Base-by-base conservation (phyloP, 2,888 invertebrate species). In the Tromatobia lineatoria region DNA sequence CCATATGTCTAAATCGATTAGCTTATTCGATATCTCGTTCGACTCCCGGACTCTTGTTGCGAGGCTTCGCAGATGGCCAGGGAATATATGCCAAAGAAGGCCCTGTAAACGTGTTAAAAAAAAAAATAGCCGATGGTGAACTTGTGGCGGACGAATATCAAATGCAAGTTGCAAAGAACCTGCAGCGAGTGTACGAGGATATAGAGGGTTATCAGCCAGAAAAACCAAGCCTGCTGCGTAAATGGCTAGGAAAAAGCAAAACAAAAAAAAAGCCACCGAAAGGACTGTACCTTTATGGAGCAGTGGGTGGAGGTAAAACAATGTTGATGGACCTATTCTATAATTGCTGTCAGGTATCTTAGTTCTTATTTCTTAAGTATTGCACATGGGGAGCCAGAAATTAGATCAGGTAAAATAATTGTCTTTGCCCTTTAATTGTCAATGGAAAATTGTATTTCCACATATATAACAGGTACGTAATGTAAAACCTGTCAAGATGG, bases 311-410 rank as follows among this genome's bases (percentile, higher is more conserved):
- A 89, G 99, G 99, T 61, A 99, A 99, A 95, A 99, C 99, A 7
- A 99, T 99, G 97, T 94, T 99, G 80, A 99, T 99, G 99, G 99
- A 99, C 94, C 94, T 99, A 90, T 99, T 99, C 94, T 98, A 97
- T 94, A 96, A 98, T 89, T 96, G 96, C 91, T 96, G 96, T 92
- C 94, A 95, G 89, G 95, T 96, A 92, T 85, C 85, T 85, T 75
- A 67, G 66, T 85, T 85, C 78, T 61, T 80, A 82, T 75, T 73
- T 78, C 18, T 76, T 69, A 85, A 85, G 81, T 89, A 90, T 88
- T 88, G 89, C 86, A 88, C 83, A 88, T 87, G 87, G 86, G 76
- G 80, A 87, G 88, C 87, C 87, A 87, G 54, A 78, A 70, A 74
- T 67, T 47, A 3, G 3, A 20, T 77, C 7, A 64, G 38, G 38